These are phyloP conservation scores for Tenthredo livida DNA, from an alignment of 2,888 invertebrate genomes.

Conservation along the genomic window DNA sequence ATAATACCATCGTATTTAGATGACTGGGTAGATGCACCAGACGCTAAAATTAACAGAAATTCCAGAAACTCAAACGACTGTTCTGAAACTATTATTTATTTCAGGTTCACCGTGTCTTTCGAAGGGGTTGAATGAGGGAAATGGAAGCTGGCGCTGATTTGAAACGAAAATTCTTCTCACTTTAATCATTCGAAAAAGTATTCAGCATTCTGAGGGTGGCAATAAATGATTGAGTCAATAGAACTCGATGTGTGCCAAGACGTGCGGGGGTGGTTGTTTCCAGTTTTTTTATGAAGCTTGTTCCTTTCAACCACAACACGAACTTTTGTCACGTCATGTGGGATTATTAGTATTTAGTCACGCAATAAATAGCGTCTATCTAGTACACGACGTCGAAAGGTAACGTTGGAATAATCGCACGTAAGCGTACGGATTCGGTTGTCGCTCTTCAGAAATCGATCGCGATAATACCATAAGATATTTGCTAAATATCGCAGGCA, in stretches of 20 bases:
- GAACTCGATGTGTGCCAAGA: not conserved
- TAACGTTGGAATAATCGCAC: not conserved
- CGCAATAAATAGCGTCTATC: slow-evolving; percentile 6
- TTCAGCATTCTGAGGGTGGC: not conserved
- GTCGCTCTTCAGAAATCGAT: not conserved
- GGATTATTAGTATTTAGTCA: slow-evolving; percentile 43
- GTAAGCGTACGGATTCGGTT: not conserved
- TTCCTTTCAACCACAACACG: slow-evolving; percentile 14
- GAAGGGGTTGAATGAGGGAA: not conserved
- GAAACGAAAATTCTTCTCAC: too few species aligned
- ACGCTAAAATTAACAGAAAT: slow-evolving; percentile 6
- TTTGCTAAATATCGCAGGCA: slow-evolving; percentile 31
- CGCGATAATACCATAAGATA: not conserved
- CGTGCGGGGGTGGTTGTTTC: not conserved
- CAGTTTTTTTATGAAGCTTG: not conserved
- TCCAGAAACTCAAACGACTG: not conserved
- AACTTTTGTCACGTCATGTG: slow-evolving; percentile 37
- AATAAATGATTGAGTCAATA: slow-evolving; percentile 19
- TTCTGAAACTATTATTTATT: not conserved
- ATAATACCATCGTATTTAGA: not conserved
- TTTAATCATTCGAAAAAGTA: not conserved
- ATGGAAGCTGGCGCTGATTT: not conserved
- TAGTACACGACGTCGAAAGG: not conserved
- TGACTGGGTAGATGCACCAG: not conserved
- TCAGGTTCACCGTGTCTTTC: not conserved